Base-by-base conservation (phyloP, 2,888 invertebrate genomes). In the Yponomeuta malinellus region DNA sequence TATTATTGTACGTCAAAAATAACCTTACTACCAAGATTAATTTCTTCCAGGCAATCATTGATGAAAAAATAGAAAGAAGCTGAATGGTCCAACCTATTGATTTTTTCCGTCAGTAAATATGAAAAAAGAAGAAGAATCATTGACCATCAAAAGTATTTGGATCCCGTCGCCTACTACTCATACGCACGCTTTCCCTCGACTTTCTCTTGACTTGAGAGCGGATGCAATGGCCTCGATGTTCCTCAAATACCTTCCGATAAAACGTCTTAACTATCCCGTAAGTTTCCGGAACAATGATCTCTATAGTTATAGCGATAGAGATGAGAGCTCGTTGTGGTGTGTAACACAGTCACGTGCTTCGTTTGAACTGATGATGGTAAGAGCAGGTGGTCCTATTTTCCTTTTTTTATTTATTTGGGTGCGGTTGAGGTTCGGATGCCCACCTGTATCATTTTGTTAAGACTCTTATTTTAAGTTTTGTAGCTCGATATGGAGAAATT, bases 91-190 rank as follows among this genome's bases (percentile, higher is more conserved):
- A 43, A 43, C 8, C 43, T 8, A 43, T 8, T 43, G 6, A 43
- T 43, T 6, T 43, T 8, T 43, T 29, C 9, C 29, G 65, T 65
- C 31, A 65, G 29, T 2, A 65, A 31, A 59, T 59, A 12, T 31
- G 65, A 10, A 65, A 65, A 65, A 75, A 74, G 78, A 79, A 85
- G 83, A 83, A 83, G 80, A 78, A 73, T 87, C 84, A 88, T 85
- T 87, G 85, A 81, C 85, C 81, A 73, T 72, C 80, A 74, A 73
- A 74, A 88, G 90, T 88, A 90, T 90, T 90, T 80, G 88, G 89
- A 80, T 79, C 80, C 79, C 77, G 74, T 72, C 71, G 59, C 70
- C 73, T 69, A 74, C 75, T 78, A 79, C 79, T 79, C 76, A 75
- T 79, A 77, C 75, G 71, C 77, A 80, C 86, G 63, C 70, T 88